Evolutionary conservation across 2,888 invertebrate species (phyloP), one percentile per base, ranked within the genome.

Genomic region (Drosophila cognata): DNA sequence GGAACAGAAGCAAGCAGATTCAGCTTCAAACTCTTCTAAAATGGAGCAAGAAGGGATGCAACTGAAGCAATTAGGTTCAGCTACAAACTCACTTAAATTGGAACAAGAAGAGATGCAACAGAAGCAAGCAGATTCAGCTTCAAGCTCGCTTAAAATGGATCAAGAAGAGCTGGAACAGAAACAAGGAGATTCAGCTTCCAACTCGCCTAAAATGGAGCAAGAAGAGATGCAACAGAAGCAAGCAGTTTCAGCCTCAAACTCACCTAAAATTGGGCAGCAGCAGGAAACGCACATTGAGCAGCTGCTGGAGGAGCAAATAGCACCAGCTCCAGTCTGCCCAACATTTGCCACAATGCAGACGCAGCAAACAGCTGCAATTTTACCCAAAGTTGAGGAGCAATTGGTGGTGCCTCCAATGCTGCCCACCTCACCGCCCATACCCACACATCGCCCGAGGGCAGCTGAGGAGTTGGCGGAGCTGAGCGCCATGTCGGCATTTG

Each of bases 381-480:
- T 16, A 25, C 8, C 21, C 3, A 21, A 36, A n/a, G n/a, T 38
- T 55, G 33, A 46, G 8, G 18, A 52, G 28, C 25, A 36, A 36
- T 18, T 35, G 0, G 8, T 55, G 4, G 11, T 56, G 25, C 2
- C 33, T 2, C n/a, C 18, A 16, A 2, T 18, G 55, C 8, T 52
- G 8, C 31, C 60, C 2, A 13, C 8, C 8, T 84, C 78, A 4
- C 72, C 84, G n/a, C 85, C 85, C 3, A 89, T 89, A 66, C 85
- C 85, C 16, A 89, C 89, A 25, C 88, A 82, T 56, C 86, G 85
- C 2, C 28, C 18, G 6, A 85, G 74, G 33, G 77, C 82, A 10
- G 31, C 57, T 5, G 71, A 79, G 36, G 83, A 88, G 53, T 8
- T 88, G 25, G 41, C 52, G 13, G 59, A 69, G 25, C 48, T 69